Percentiles rank a stretch among this genome's conserved stretches.
Evolutionary conservation across 2,797 vertebrate species (phyloP).

Genomic region (Pipistrellus nathusii): DNA sequence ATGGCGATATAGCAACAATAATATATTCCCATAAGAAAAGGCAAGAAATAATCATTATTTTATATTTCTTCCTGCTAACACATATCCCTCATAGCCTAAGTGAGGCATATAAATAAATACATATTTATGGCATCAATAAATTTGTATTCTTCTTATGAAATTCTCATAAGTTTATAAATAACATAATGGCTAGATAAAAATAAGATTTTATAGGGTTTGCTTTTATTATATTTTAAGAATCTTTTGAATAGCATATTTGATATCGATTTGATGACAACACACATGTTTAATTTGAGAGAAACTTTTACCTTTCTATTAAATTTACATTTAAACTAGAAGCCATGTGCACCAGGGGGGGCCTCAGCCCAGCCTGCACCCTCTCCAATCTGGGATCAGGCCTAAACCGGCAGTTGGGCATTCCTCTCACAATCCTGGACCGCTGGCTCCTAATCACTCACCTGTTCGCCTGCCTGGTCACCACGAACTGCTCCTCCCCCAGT

Average conservation of each 20-base stretch:
- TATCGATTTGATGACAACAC: background rate
- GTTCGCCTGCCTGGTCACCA: too few relatives aligned
- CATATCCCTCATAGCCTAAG: background rate
- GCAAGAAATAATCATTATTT: background rate
- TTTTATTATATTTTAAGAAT: background rate
- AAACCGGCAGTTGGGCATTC: too few relatives aligned
- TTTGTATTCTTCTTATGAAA: background rate
- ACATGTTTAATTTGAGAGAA: background rate
- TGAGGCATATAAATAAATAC: background rate
- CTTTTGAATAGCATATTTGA: background rate
- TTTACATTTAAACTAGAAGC: background rate
- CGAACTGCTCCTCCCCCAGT: too few relatives aligned
- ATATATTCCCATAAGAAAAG: background rate
- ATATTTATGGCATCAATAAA: background rate
- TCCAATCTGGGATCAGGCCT: too few relatives aligned
- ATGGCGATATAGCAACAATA: background rate
- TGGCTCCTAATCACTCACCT: too few relatives aligned
- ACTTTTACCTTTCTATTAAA: background rate
- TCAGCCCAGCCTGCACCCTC: too few relatives aligned
- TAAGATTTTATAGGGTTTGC: background rate
- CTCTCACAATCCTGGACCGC: too few relatives aligned
- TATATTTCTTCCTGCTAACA: background rate
- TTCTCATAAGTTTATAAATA: background rate
- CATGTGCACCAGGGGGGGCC: fast-evolving
- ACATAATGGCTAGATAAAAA: background rate